Evolutionary conservation across 2,113 vertebrate species (phyloP).

Genomic region (Hippocampus mohnikei): DNA sequence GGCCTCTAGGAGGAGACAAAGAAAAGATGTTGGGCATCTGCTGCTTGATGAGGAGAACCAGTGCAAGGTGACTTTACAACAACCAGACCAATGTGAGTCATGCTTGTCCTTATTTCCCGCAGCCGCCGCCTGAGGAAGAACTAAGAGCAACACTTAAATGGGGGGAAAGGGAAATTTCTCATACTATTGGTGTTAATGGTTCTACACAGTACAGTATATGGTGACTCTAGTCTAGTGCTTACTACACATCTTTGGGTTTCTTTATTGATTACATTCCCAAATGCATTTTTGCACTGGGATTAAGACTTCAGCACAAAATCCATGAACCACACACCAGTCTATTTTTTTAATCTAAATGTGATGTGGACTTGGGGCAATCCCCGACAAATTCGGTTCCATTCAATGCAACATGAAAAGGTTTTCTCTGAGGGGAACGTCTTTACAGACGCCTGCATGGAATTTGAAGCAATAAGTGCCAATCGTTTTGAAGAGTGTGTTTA

Average conservation of each 20-base stretch:
- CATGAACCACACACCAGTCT: background rate
- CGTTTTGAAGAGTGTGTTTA: background rate
- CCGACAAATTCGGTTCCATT: background rate
- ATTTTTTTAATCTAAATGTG: background rate
- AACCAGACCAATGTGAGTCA: constrained; percentile 23
- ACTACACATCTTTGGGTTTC: background rate
- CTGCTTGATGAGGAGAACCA: background rate
- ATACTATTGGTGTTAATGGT: constrained; percentile 39
- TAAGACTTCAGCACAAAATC: background rate
- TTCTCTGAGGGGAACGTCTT: background rate
- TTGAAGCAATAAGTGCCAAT: background rate
- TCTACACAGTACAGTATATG: constrained; percentile 18
- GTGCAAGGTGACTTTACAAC: constrained; percentile 14
- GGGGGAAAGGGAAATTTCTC: constrained; percentile 19
- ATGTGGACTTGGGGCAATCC: background rate
- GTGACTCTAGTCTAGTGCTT: constrained; percentile 27
- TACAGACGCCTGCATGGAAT: background rate
- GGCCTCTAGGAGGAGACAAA: constrained; percentile 45
- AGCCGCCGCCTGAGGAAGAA: constrained; percentile 19
- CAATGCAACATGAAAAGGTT: background rate
- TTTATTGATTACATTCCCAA: constrained; percentile 30
- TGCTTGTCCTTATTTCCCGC: constrained; percentile 25
- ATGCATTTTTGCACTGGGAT: constrained; percentile 26
- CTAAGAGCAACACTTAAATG: constrained; percentile 7
- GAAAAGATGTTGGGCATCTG: constrained; percentile 11